Conservation (phyloP, 1,140 invertebrate genomes). For the Ips nitidus region DNA sequence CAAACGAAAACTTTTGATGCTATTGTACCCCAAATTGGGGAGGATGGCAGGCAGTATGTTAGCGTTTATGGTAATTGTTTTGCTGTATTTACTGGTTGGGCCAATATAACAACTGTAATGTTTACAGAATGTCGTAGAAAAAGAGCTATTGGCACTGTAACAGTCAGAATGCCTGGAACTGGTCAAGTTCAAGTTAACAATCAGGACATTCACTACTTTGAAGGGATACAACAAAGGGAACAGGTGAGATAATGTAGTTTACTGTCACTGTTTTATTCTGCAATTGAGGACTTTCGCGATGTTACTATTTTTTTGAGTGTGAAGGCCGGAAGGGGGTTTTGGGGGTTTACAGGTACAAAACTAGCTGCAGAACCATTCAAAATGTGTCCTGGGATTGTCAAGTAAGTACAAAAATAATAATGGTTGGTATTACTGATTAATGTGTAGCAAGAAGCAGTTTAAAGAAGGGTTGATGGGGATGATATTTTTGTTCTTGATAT, state of each 20-base stretch:
- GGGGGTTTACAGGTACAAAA: background rate
- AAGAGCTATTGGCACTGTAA: slow-evolving; percentile 66
- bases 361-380: no score
- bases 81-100: background rate
- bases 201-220: slow-evolving; percentile 74
- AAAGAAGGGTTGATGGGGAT: no score
- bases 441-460: no score
- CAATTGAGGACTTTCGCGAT: slow-evolving; percentile 4
- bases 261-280: background rate
- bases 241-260: slow-evolving; percentile 61
- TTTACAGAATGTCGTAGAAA: slow-evolving; percentile 73
- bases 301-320: background rate
- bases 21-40: slow-evolving; percentile 67
- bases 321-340: background rate
- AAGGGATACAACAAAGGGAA: slow-evolving; percentile 67
- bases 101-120: background rate
- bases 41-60: slow-evolving; percentile 67
- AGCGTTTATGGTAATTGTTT: slow-evolving; percentile 61
- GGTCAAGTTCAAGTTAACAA: slow-evolving; percentile 84
- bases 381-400: no score
- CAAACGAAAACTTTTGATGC: slow-evolving; percentile 59
- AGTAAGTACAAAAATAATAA: no score
- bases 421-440: no score
- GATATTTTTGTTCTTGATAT: no score
- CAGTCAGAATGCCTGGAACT: slow-evolving; percentile 71